Evolutionary conservation across 2,797 vertebrate genomes (phyloP), one percentile per base, ranked within the genome.

Genomic region (Chaunax sp.): DNA sequence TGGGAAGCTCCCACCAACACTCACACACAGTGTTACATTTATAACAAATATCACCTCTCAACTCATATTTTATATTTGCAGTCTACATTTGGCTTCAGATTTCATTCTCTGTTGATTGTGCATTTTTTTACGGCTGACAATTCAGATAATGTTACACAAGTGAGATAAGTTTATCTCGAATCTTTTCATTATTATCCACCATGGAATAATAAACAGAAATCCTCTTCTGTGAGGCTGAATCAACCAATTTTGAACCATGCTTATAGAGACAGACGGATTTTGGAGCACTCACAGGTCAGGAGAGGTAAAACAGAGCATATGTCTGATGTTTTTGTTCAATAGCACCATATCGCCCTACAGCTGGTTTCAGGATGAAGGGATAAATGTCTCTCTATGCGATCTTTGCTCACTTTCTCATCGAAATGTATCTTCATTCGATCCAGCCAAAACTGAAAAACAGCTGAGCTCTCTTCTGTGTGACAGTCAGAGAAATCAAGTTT

Each of bases 231-330:
- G 66, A 84, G 67, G 58, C 60, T 22, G 58, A 66, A 59, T 14
- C 28, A 74, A 20, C 3, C 15, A 1, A n/a, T 58, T 64, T 69
- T 74, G 69, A 69, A 67, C 15, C 5, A 37, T 57, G 60, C 69
- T 76, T 64, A 77, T 43, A 20, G 53, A 69, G 23, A 64, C 76
- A 78, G 72, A 67, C 56, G 61, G 69, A 75, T 56, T 61, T 63
- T 19, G 50, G 44, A 26, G 78, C 50, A 64, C 47, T 20, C 28
- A 13, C 44, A 45, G 58, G 59, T 85, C 64, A 26, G 51, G 60
- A 69, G 69, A 81, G 41, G 26, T 83, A 73, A 87, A 85, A 70
- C 75, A 81, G 73, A 83, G 66, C 77, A 75, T 64, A 37, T 75
- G 71, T 68, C 64, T 64, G 37, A 59, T 75, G 33, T 78, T 69